Evolutionary conservation across 2,888 invertebrate species (phyloP).

Genomic region (Caenorhabditis sulstoni): DNA sequence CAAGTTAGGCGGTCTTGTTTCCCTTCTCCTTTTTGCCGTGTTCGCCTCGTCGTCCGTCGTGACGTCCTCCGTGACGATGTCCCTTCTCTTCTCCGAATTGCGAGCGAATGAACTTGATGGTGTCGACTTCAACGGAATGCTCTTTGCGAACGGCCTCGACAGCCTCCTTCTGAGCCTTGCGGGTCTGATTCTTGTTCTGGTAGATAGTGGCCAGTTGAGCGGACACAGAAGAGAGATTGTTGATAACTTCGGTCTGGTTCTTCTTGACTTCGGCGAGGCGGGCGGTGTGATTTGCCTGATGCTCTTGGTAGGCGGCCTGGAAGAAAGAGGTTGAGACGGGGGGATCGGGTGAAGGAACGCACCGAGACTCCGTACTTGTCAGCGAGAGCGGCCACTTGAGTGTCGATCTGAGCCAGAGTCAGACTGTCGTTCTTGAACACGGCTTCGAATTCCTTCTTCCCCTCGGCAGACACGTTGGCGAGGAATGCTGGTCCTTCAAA

Average conservation of each 20-base stretch:
- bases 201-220: slow-evolving; percentile 44
- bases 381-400: slow-evolving; percentile 50
- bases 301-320: slow-evolving; percentile 48
- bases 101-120: slow-evolving; percentile 27
- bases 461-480: slow-evolving; percentile 32
- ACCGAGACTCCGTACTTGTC: slow-evolving; percentile 59
- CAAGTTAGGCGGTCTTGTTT: no score
- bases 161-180: slow-evolving; percentile 13
- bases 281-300: slow-evolving; percentile 57
- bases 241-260: slow-evolving; percentile 55
- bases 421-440: slow-evolving; percentile 50
- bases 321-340: background rate
- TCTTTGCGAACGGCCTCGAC: slow-evolving; percentile 35
- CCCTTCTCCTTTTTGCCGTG: no score
- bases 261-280: slow-evolving; percentile 46
- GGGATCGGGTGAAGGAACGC: no score
- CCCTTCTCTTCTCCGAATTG: slow-evolving; percentile 19
- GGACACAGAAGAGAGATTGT: slow-evolving; percentile 48
- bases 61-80: slow-evolving; percentile 23
- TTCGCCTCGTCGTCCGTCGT: slow-evolving; percentile 7
- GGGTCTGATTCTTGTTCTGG: slow-evolving; percentile 54
- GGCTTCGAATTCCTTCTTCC: slow-evolving; percentile 16
- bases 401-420: slow-evolving; percentile 43
- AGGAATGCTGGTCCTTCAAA: slow-evolving; percentile 28
- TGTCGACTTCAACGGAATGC: slow-evolving; percentile 10